Base-by-base conservation (phyloP, 1,140 invertebrate genomes). In the Pogonognathellus flavescens region DNA sequence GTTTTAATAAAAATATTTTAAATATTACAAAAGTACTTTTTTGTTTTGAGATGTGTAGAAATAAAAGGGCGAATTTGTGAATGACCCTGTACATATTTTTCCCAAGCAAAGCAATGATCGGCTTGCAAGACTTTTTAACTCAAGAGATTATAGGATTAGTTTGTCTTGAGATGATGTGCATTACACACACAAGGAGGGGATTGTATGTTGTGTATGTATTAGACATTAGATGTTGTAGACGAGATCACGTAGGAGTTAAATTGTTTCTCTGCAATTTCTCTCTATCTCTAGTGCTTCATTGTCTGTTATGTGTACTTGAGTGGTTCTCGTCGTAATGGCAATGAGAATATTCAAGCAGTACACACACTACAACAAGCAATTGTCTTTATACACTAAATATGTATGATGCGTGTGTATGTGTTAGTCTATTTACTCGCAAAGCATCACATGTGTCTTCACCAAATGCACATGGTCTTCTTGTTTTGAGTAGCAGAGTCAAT, bases 171-270 rank as follows among this genome's bases (percentile, higher is more conserved):
- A 76, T 50, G 70, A 31, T 76, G 31, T 76, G 31, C 41, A 76
- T 14, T 76, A 49, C 41, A 49, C 31, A 49, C 25, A 49, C 70
- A 49, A 31, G 70, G 18, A 25, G 20, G 6, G 22, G 53, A 16
- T 5, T 55, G 53, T 5, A 50, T 76, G 31, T 41, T 18, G 41
- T 70, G 66, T 76, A 31, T 76, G 70, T 31, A 76, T 0, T 76
- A 76, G 16, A 16, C 70, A 76, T 76, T 76, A 66, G 83, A 22
- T 66, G 50, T 84, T 84, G 31, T 25, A 62, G 31, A 18, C 9
- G 53, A 83, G 81, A 59, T 83, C 53, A 76, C 70, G 70, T 76
- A 76, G 49, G 41, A 76, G 70, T 41, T 76, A 76, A 76, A 76
- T 76, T 76, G 70, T 50, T 76, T 49, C 53, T 13, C 70, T 76